Conservation (phyloP, 2,113 vertebrate species). For the Stegostoma tigrinum region DNA sequence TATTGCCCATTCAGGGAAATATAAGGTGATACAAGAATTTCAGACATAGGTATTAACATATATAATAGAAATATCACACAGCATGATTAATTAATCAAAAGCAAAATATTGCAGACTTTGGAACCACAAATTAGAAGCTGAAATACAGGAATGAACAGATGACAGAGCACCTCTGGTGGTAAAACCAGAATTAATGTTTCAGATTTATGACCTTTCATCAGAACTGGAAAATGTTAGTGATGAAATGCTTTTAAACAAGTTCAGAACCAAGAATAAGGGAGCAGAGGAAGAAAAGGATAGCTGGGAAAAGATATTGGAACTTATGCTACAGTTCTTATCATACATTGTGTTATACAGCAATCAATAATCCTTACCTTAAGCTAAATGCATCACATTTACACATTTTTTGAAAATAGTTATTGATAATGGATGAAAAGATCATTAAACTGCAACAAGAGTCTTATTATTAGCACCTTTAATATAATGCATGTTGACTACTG, state of each 20-base stretch:
- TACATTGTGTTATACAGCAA: not conserved
- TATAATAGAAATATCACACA: not conserved
- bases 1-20: not conserved
- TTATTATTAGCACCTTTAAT: not conserved
- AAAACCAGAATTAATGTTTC: not conserved
- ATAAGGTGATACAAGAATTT: not conserved
- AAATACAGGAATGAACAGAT: not conserved
- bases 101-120: not conserved
- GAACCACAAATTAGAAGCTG: not conserved
- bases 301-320: not conserved
- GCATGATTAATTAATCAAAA: not conserved
- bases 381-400: not conserved
- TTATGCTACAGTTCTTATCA: not conserved
- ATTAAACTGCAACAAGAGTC: not conserved
- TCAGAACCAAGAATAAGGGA: not conserved
- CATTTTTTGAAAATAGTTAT: not conserved
- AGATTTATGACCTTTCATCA: not conserved
- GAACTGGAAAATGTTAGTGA: not conserved
- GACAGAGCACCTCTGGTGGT: not conserved
- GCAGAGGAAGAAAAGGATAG: not conserved
- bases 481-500: not conserved
- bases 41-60: not conserved
- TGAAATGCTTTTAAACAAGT: not conserved
- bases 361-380: not conserved
- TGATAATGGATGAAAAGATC: not conserved